Evolutionary conservation across 2,113 vertebrate genomes (phyloP).

Genomic region (Limnothrissa miodon): DNA sequence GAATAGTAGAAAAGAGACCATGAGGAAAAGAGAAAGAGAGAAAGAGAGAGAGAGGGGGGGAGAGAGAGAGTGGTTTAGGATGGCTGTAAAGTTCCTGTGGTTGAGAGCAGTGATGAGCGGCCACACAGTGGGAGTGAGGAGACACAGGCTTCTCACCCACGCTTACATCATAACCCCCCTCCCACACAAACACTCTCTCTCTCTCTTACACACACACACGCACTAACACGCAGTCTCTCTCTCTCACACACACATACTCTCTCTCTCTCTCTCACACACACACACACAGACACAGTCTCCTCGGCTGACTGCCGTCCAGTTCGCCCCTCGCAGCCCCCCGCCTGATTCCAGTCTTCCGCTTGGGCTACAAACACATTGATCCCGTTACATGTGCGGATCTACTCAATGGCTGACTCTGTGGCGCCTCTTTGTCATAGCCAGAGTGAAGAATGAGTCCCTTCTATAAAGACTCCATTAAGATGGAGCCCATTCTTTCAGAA

Average conservation of each 20-base stretch:
- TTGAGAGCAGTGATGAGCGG: background rate
- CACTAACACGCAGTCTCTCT: background rate
- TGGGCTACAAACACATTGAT: background rate
- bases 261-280: background rate
- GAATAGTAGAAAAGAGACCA: background rate
- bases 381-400: background rate
- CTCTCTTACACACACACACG: background rate
- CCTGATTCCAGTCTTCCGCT: background rate
- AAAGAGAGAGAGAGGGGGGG: background rate
- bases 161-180: background rate
- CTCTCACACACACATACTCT: background rate
- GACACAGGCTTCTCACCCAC: slow-evolving; percentile 14
- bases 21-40: background rate
- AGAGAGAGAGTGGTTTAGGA: background rate
- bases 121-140: slow-evolving; percentile 15
- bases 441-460: background rate
- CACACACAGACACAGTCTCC: too few species aligned
- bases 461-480: background rate
- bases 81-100: slow-evolving; percentile 13
- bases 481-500: background rate
- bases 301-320: background rate
- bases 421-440: background rate
- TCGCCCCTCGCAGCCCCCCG: background rate
- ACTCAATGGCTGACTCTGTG: background rate
- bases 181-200: background rate